These are phyloP conservation scores for Drosophila paramelanica DNA, from an alignment of 2,888 invertebrate species.

Conservation along the genomic window DNA sequence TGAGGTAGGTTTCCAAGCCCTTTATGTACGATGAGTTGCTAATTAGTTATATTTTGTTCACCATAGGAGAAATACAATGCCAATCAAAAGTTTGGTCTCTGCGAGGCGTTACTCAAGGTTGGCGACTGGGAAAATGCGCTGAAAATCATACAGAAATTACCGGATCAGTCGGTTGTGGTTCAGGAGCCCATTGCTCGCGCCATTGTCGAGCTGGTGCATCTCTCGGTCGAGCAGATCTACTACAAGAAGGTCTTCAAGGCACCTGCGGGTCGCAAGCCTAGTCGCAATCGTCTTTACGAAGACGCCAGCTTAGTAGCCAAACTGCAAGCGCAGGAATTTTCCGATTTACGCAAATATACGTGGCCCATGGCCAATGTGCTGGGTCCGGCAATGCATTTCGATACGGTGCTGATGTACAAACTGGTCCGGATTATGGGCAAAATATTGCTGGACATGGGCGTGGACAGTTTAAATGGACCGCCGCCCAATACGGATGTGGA, in stretches of 20 bases:
- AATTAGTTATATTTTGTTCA: no score
- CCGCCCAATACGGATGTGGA: slow-evolving; percentile 84
- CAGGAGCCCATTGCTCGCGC: slow-evolving; percentile 92
- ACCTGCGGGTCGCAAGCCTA: slow-evolving; percentile 87
- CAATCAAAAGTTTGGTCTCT: slow-evolving; percentile 97
- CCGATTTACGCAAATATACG: slow-evolving; percentile 90
- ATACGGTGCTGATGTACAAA: slow-evolving; percentile 96
- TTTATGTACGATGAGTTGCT: background rate
- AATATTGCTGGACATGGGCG: slow-evolving; percentile 83
- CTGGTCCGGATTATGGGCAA: slow-evolving; percentile 87
- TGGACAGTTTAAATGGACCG: slow-evolving; percentile 83
- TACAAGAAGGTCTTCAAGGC: slow-evolving; percentile 90
- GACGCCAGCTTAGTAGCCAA: slow-evolving; percentile 75
- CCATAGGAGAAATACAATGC: slow-evolving; percentile 82
- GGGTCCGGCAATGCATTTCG: slow-evolving; percentile 94
- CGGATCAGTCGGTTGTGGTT: slow-evolving; percentile 91
- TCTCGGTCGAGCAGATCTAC: slow-evolving; percentile 94
- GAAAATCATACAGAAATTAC: slow-evolving; percentile 92
- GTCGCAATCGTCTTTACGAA: slow-evolving; percentile 85
- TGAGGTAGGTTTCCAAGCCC: slow-evolving; percentile 85
- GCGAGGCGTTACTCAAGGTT: slow-evolving; percentile 93
- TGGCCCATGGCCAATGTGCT: slow-evolving; percentile 94
- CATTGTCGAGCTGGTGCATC: slow-evolving; percentile 92
- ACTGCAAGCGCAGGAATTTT: slow-evolving; percentile 88
- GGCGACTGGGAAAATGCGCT: slow-evolving; percentile 96